These are phyloP conservation scores for Drusus annulatus DNA, from an alignment of 1,140 invertebrate genomes.

Conservation along the genomic window DNA sequence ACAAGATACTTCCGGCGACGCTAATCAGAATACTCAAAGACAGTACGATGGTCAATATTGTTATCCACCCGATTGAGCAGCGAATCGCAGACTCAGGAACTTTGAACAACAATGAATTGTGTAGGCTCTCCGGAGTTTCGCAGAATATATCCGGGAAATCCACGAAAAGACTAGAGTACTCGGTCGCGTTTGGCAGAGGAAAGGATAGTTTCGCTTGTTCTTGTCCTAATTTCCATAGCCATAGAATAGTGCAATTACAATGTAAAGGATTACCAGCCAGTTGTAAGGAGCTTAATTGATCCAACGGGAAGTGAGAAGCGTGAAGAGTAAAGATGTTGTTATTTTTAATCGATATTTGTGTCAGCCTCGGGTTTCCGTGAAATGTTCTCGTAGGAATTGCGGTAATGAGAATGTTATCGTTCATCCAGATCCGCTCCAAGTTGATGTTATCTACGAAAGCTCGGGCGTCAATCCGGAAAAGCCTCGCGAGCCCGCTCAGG, in stretches of 20 bases:
- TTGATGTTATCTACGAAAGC: slow-evolving; percentile 89
- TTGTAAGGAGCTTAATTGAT: slow-evolving; percentile 78
- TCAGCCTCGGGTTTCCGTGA: slow-evolving; percentile 82
- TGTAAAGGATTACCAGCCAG: slow-evolving; percentile 87
- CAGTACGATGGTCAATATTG: slow-evolving; percentile 71
- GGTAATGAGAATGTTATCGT: slow-evolving; percentile 80
- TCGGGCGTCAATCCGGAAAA: slow-evolving; percentile 79
- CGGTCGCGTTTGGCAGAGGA: slow-evolving; percentile 62
- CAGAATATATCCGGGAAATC: slow-evolving; percentile 73
- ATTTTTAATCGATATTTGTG: slow-evolving; percentile 79
- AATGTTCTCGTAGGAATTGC: slow-evolving; percentile 81
- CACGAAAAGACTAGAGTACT: slow-evolving; percentile 66
- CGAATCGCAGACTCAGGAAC: slow-evolving; percentile 74
- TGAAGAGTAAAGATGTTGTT: slow-evolving; percentile 82
- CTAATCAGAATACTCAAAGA: slow-evolving; percentile 73
- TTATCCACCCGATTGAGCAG: slow-evolving; percentile 75
- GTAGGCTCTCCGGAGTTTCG: slow-evolving; percentile 70
- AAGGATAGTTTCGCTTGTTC: slow-evolving; percentile 67
- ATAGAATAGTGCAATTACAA: slow-evolving; percentile 90
- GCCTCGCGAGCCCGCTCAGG: slow-evolving; percentile 77
- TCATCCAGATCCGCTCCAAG: slow-evolving; percentile 82
- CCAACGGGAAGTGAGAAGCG: slow-evolving; percentile 85
- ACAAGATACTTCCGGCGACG: slow-evolving; percentile 71
- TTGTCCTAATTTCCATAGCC: slow-evolving; percentile 85
- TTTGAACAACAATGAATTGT: slow-evolving; percentile 68